These are phyloP conservation scores for Manduca sexta DNA, from an alignment of 1,140 invertebrate genomes.

Conservation along the genomic window DNA sequence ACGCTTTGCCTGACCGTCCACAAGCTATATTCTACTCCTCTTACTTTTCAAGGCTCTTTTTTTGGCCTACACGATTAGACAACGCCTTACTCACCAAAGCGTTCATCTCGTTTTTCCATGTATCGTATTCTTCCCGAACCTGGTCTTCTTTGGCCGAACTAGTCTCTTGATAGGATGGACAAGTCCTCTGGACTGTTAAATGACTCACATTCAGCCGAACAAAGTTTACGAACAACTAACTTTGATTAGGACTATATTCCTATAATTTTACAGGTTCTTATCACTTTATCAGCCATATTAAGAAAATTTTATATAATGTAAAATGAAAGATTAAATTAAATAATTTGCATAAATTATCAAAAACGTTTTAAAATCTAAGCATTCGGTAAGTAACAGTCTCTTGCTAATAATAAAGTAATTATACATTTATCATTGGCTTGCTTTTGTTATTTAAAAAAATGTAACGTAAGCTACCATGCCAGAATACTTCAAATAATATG, in stretches of 20 bases:
- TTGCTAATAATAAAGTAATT: conserved; percentile 1
- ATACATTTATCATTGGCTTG: not conserved
- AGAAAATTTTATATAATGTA: not conserved
- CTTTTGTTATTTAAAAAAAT: not conserved
- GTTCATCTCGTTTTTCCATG: not conserved
- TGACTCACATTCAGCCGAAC: conserved; percentile 12
- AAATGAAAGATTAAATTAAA: not conserved
- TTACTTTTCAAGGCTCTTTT: not conserved
- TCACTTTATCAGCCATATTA: not conserved
- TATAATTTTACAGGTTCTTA: not conserved
- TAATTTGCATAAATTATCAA: not conserved
- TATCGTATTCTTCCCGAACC: not conserved
- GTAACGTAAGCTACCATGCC: not conserved
- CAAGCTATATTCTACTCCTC: not conserved
- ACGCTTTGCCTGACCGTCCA: not conserved
- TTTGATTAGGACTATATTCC: not conserved
- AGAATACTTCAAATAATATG: not conserved
- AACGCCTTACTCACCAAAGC: not conserved
- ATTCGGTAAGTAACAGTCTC: not conserved
- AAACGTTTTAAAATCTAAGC: not conserved
- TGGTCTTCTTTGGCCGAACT: conserved; percentile 4
- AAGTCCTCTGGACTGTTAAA: conserved; percentile 7
- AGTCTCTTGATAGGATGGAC: conserved; percentile 12
- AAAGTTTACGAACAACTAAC: conserved; percentile 1
- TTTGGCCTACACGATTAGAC: not conserved